A percentile compares a stretch with the other conserved stretches of the same genome.
Evolutionary conservation across 2,888 invertebrate genomes (phyloP).

Genomic region (Tortricodes alternella): DNA sequence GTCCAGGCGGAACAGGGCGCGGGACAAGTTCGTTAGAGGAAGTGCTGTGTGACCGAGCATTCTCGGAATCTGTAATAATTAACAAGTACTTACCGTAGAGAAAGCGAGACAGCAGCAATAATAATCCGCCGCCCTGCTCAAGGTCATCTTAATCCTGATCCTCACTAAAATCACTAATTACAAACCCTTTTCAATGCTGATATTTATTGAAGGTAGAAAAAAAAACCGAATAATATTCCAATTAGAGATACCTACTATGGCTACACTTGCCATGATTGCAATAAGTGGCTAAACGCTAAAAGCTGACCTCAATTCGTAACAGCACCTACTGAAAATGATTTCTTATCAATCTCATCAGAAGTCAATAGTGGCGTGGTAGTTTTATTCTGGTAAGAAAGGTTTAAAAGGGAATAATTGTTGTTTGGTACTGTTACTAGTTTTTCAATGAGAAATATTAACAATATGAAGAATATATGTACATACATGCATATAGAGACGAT

Average conservation of each 20-base stretch:
- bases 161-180: slow-evolving; percentile 34
- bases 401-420: background rate
- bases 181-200: slow-evolving; percentile 37
- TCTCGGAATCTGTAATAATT: slow-evolving; percentile 56
- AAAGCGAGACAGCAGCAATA: slow-evolving; percentile 30
- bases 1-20: slow-evolving; percentile 51
- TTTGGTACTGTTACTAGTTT: background rate
- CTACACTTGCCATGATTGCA: slow-evolving; percentile 33
- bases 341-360: slow-evolving; percentile 60
- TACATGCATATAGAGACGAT: no score
- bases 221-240: background rate
- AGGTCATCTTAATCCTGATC: slow-evolving; percentile 38
- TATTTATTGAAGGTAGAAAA: background rate
- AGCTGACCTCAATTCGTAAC: slow-evolving; percentile 54
- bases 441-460: background rate
- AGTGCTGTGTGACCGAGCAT: slow-evolving; percentile 53
- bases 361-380: slow-evolving; percentile 29
- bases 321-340: slow-evolving; percentile 62
- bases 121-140: slow-evolving; percentile 43
- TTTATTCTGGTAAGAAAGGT: no score
- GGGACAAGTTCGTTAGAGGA: slow-evolving; percentile 49
- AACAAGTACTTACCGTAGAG: slow-evolving; percentile 40
- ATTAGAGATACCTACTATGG: slow-evolving; percentile 6
- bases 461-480: background rate
- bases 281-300: slow-evolving; percentile 44